Base-by-base conservation (phyloP, 2,113 vertebrate species). In the Equus quagga region DNA sequence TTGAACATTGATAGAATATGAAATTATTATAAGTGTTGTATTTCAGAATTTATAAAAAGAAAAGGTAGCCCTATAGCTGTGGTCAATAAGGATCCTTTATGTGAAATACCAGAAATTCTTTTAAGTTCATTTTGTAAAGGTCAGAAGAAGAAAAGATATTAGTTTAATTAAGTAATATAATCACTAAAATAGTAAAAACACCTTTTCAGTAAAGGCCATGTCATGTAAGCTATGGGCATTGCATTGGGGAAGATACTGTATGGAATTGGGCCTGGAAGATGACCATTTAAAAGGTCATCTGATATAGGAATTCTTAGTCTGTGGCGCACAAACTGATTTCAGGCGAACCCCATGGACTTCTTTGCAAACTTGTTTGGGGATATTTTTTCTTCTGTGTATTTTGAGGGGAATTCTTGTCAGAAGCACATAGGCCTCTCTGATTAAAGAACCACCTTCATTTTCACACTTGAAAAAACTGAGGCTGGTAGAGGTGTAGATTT, bases 31-130 rank as follows among this genome's bases (percentile, higher is more conserved):
- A 73, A 56, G 31, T 62, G 26, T 88, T 94, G 24, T 62, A 56
- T 90, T 97, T 89, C 58, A 91, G 33, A 88, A 88, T 90, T 73
- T 73, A 78, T 87, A 18, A 58, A 73, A 56, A 33, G 31, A 92
- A 84, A 90, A 54, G 44, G 24, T 44, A 70, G 33, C 12, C 26
- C 10, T 85, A 1, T 86, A 51, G 64, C 49, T 90, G 2, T 73
- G 3, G 11, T 56, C 65, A 60, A 15, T 76, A 79, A 33, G 64
- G 31, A n/a, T 64, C 26, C 23, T 67, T 80, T 41, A 65, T 44
- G 36, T 84, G 8, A 90, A 79, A 31, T 91, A 83, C 8, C 58
- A 89, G 69, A 41, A 73, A 44, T 85, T 64, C 56, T 94, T 82
- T 91, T 72, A 33, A 89, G 33, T 80, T n/a, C 28, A 87, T 90